A percentile compares a stretch with the other conserved stretches of the same genome.
phyloP scores from a whole-genome alignment of 1,140 invertebrate genomes.

The Atta colombica region DNA sequence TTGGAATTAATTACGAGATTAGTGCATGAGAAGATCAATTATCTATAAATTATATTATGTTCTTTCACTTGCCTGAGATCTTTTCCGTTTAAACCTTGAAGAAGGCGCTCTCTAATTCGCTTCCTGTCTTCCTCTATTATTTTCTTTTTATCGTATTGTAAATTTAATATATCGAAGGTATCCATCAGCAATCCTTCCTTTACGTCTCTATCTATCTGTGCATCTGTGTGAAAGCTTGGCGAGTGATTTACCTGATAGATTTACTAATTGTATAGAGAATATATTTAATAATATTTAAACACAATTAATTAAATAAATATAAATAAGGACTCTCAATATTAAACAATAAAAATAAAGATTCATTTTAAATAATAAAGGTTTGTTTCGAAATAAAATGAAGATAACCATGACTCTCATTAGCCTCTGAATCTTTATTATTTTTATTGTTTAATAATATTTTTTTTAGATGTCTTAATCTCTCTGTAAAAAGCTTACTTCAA shows the following conservation, averaged over 20 bases:
- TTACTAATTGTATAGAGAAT: slow-evolving; percentile 5
- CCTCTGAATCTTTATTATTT: too few species aligned
- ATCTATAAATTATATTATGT: background rate
- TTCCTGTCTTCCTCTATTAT: slow-evolving; percentile 91
- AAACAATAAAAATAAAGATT: too few species aligned
- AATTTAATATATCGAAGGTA: slow-evolving; percentile 94
- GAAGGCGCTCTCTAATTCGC: slow-evolving; percentile 89
- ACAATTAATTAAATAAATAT: too few species aligned
- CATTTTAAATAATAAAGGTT: too few species aligned
- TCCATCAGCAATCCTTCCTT: slow-evolving; percentile 94
- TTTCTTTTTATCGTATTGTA: slow-evolving; percentile 92
- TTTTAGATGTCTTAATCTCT: background rate
- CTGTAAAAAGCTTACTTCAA: slow-evolving; percentile 89
- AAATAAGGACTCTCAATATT: too few species aligned
- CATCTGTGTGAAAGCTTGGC: slow-evolving; percentile 96
- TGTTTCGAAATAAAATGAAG: too few species aligned
- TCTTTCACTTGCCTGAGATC: slow-evolving; percentile 78
- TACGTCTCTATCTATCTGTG: slow-evolving; percentile 93
- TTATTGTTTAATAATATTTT: background rate
- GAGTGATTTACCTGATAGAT: slow-evolving; percentile 93
- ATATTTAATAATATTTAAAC: too few species aligned
- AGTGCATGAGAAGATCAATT: background rate
- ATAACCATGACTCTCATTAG: too few species aligned
- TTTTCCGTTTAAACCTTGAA: slow-evolving; percentile 87
- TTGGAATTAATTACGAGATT: background rate